Conservation (phyloP, 1,140 invertebrate genomes). For the Mya arenaria region DNA sequence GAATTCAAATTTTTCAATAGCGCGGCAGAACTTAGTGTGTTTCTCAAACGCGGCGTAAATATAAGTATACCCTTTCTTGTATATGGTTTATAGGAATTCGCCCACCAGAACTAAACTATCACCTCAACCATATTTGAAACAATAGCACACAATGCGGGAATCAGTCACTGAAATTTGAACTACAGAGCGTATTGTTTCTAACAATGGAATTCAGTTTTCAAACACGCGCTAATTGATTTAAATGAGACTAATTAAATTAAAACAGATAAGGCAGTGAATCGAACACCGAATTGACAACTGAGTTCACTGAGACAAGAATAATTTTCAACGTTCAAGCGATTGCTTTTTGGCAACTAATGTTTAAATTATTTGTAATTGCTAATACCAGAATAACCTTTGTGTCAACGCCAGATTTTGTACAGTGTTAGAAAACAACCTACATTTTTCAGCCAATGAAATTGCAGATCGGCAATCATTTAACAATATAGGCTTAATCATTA, state of each 20-base stretch:
- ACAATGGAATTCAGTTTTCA: slow-evolving; percentile 52
- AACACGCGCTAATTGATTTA: slow-evolving; percentile 60
- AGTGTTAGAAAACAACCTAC: too few relatives aligned
- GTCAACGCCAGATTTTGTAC: too few relatives aligned
- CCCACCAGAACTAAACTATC: slow-evolving; percentile 22
- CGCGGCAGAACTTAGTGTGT: slow-evolving; percentile 22
- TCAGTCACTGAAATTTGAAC: slow-evolving; percentile 33
- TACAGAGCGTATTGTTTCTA: slow-evolving; percentile 26
- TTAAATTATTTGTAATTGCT: too few relatives aligned
- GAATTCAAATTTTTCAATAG: background rate
- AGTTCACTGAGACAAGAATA: slow-evolving; percentile 22
- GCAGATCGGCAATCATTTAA: too few relatives aligned
- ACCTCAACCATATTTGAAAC: slow-evolving; percentile 3
- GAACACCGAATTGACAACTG: slow-evolving; percentile 43
- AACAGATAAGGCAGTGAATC: slow-evolving; percentile 44
- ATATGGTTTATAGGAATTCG: slow-evolving; percentile 30
- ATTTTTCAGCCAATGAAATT: too few relatives aligned
- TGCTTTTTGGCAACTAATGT: background rate
- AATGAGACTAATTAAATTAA: slow-evolving; percentile 56
- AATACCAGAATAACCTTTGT: too few relatives aligned
- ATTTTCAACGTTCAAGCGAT: slow-evolving; percentile 26
- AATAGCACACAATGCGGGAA: slow-evolving; percentile 16
- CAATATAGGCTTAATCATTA: too few relatives aligned
- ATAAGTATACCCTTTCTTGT: slow-evolving; percentile 5
- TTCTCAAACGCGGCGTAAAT: slow-evolving; percentile 29